phyloP scores from a whole-genome alignment of 2,797 vertebrate genomes.

The Petrocephalus sullivani region DNA sequence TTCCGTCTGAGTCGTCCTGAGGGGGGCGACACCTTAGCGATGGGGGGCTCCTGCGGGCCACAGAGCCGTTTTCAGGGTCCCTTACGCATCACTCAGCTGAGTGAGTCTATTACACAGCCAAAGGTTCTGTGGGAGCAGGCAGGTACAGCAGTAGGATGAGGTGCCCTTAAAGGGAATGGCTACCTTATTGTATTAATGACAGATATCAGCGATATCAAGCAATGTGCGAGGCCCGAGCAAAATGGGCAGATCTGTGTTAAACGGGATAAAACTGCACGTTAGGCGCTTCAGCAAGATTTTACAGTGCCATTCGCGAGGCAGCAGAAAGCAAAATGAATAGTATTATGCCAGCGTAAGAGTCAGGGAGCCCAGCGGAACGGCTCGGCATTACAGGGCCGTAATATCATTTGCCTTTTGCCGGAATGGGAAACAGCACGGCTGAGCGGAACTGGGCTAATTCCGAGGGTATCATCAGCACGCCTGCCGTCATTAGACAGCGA shows the following conservation, averaged over 20 bases:
- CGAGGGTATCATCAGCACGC: conserved; percentile 55
- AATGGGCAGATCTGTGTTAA: neutral
- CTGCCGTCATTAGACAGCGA: conserved; percentile 53
- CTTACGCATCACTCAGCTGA: neutral
- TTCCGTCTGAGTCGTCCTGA: neutral
- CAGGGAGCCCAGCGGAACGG: conserved; percentile 59
- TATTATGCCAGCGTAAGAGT: conserved; percentile 75
- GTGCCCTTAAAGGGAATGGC: neutral
- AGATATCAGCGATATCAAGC: neutral
- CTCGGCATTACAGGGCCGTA: conserved; percentile 70
- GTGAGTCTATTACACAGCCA: neutral
- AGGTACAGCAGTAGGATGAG: neutral
- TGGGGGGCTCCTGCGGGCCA: neutral
- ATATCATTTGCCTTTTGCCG: conserved; percentile 69
- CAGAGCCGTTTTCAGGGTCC: neutral
- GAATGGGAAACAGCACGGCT: conserved; percentile 70
- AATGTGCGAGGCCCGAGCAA: neutral
- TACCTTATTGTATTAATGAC: neutral
- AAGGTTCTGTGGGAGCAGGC: neutral
- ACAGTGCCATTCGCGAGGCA: neutral
- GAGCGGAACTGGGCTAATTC: conserved; percentile 68
- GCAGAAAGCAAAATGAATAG: conserved; percentile 37
- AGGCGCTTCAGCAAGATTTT: conserved; percentile 1
- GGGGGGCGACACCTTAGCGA: conserved; percentile 20
- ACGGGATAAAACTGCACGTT: neutral